Percentiles rank a stretch among this genome's conserved stretches.
Conservation (phyloP, 2,888 invertebrate species). For the Empis livida region DNA sequence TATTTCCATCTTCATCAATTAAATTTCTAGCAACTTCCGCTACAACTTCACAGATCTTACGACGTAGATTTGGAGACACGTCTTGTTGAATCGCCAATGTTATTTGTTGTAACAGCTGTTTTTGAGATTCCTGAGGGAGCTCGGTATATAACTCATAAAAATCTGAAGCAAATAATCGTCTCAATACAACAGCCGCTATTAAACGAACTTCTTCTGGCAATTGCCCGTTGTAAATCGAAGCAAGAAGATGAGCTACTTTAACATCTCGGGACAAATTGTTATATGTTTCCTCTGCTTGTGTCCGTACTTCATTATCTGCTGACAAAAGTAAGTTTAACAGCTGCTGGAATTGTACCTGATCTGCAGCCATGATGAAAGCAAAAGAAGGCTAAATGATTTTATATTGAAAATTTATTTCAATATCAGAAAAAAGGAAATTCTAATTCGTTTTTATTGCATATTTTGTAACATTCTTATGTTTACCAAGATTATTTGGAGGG, state of each 20-base stretch:
- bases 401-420: too few relatives aligned
- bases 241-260: conserved; percentile 72
- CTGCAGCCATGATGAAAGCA: conserved; percentile 39
- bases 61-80: conserved; percentile 61
- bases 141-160: conserved; percentile 89
- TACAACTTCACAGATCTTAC: conserved; percentile 90
- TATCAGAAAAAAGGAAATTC: too few relatives aligned
- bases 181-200: conserved; percentile 87
- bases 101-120: conserved; percentile 74
- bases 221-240: conserved; percentile 64
- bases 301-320: conserved; percentile 78
- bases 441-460: too few relatives aligned
- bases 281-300: conserved; percentile 88
- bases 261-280: conserved; percentile 69
- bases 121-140: conserved; percentile 69
- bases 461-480: too few relatives aligned
- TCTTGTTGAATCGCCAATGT: conserved; percentile 74
- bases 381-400: too few relatives aligned
- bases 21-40: conserved; percentile 93
- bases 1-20: conserved; percentile 90
- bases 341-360: conserved; percentile 78
- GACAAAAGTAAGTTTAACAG: conserved; percentile 74
- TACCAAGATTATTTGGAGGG: too few relatives aligned
- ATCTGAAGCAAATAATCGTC: conserved; percentile 77
- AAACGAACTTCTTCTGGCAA: conserved; percentile 73